Evolutionary conservation across 2,113 vertebrate species (phyloP), one percentile per base, ranked within the genome.

Genomic region (Poecile atricapillus): DNA sequence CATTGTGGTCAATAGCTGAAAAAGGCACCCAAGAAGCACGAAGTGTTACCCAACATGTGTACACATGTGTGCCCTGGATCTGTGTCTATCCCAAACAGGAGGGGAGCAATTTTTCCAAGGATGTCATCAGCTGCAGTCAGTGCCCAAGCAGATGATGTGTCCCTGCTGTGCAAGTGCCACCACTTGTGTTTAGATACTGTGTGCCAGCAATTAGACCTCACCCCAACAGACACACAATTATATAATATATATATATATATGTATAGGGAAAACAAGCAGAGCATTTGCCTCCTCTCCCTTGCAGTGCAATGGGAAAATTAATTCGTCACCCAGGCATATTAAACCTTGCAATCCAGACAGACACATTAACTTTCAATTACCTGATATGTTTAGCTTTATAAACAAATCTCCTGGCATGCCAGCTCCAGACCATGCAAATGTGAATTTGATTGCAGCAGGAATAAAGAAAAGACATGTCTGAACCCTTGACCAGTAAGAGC

Each of bases 321-420:
- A 97, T 97, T 97, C 47, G 25, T 95, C 87, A 94, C 87, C 93
- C 93, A 92, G 92, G 87, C 39, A 7, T 60, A 94, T 96, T 95
- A 94, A 71, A 94, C 60, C 88, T 96, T 5, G 0, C 52, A 15
- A 97, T 95, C 93, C 97, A 96, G 95, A 95, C 94, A 96, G 95
- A 69, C 91, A 83, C 90, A 96, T 94, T 97, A 95, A 83, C 92
- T 96, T 97, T 96, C 97, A 97, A 97, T 98, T 97, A 98, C 93
- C 96, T 87, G 78, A 89, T 94, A 95, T 65, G 79, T 95, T 97
- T 96, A 97, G 93, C 93, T 93, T 96, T 91, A 96, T 89, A 95
- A 97, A 97, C 97, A 97, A 97, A 85, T 56, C 18, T 69, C 81
- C 82, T 88, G 90, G 74, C 86, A 78, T 1, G 1, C 68, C 47